A percentile compares a stretch with the other conserved stretches of the same genome.
Conservation (phyloP, 2,113 vertebrate species). For the Prionailurus viverrinus region DNA sequence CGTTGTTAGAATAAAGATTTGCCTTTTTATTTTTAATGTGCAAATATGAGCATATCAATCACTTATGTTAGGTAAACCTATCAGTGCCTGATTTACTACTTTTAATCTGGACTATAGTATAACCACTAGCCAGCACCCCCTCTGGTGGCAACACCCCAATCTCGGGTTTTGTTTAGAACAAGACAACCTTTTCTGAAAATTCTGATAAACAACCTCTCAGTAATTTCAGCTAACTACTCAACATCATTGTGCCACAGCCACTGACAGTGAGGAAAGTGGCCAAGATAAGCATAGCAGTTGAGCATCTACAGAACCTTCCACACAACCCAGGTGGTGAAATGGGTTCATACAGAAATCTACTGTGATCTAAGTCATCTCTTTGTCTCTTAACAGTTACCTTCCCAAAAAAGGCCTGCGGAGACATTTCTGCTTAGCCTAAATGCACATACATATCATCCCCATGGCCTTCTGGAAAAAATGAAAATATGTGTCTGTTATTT, state of each 20-base stretch:
- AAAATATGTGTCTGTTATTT: background rate
- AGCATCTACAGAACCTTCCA: background rate
- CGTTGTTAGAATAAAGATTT: background rate
- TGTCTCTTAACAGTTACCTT: background rate
- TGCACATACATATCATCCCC: background rate
- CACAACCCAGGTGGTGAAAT: background rate
- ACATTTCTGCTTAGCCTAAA: background rate
- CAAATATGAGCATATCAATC: background rate
- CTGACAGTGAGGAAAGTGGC: background rate
- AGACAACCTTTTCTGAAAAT: background rate
- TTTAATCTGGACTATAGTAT: background rate
- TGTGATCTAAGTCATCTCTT: background rate
- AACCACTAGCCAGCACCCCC: background rate
- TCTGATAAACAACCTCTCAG: background rate
- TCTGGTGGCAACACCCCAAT: background rate
- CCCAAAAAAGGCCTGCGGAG: background rate
- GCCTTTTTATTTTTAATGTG: slow-evolving; percentile 13
- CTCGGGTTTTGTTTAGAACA: background rate
- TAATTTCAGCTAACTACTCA: background rate
- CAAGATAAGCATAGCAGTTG: background rate
- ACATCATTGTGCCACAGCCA: background rate
- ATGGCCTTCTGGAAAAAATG: background rate
- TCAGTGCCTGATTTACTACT: background rate
- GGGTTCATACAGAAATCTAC: background rate
- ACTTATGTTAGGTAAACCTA: background rate